Base-by-base conservation (phyloP, 23 tunicate genomes). In the Halocynthia aurantium region DNA sequence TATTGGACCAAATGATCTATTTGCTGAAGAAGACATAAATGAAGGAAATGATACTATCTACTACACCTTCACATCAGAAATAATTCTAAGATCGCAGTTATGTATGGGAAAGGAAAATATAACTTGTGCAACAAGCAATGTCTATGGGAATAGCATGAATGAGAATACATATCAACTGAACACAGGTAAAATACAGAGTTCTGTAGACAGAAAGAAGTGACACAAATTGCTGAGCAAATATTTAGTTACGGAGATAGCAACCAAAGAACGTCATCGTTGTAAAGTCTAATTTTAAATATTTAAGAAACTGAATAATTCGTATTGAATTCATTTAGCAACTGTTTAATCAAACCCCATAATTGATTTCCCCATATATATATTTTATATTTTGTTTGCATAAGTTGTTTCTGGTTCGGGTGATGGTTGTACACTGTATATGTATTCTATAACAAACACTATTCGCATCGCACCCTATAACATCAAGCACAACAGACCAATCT, bases 61-160 rank as follows among this genome's bases (percentile, higher is more conserved):
- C 31, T 74, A 74, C 40, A 53, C 12, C 10, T 74, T 5, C 22
- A 44, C 55, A 0, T 54, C n/a, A 8, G 63, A 54, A 15, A 19
- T 74, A 5, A 54, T 8, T 13, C 22, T 74, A n/a, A 51, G 5
- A 5, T 74, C 78, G 20, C 78, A 74, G 22, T 44, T 74, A 53
- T 74, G 78, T 50, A 56, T 74, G 64, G 78, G 78, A 2, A 54
- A 74, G 5, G 64, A 74, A 18, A 52, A 1, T 8, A 18, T 74
- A 10, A 31, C 65, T 13, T 74, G 78, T 56, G 5, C 19, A 56
- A 6, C 78, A 10, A 51, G 11, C 63, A 74, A 74, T 54, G 15
- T 8, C 9, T 11, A 11, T 54, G 78, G 78, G 0, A 19, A n/a
- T 13, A 74, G 78, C 56, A 31, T 6, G 19, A 10, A 15, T 7